Conservation (phyloP, 2,888 invertebrate genomes). For the Drosophila robusta region DNA sequence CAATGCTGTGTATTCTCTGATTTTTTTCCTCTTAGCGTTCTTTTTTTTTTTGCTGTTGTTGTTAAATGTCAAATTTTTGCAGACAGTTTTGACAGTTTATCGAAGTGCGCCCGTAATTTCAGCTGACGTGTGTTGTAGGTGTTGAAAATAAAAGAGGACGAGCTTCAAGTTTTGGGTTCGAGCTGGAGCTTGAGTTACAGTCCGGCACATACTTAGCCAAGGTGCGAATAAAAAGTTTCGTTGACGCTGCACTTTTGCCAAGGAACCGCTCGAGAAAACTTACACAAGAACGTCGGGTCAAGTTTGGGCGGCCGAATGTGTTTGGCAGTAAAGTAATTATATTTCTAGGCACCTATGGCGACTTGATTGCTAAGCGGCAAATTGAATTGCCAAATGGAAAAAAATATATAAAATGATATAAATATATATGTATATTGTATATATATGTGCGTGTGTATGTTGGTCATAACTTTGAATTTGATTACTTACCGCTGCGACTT, state of each 20-base stretch:
- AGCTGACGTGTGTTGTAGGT: conserved; percentile 77
- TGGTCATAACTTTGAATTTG: conserved; percentile 36
- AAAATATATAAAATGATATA: conserved; percentile 50
- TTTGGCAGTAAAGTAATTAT: conserved; percentile 66
- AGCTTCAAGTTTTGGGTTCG: conserved; percentile 24
- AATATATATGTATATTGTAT: conserved; percentile 3
- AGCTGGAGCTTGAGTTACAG: conserved; percentile 29
- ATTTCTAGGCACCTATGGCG: conserved; percentile 66
- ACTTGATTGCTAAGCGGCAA: conserved; percentile 54
- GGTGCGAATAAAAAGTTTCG: conserved; percentile 64
- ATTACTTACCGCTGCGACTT: conserved; percentile 96
- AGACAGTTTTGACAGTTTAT: conserved; percentile 81
- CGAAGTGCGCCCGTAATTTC: conserved; percentile 76
- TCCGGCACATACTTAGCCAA: conserved; percentile 46
- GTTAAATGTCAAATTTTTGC: conserved; percentile 77
- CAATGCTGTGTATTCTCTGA: conserved; percentile 29
- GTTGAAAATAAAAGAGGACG: conserved; percentile 53
- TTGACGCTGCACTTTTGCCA: conserved; percentile 64
- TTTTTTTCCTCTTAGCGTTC: conserved; percentile 17
- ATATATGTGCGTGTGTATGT: no score
- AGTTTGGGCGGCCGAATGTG: conserved; percentile 51
- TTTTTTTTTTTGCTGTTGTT: conserved; percentile 42
- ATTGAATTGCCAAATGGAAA: conserved; percentile 66
- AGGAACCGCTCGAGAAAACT: conserved; percentile 48
- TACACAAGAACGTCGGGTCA: conserved; percentile 62